Evolutionary conservation across 37 sponge, comb jelly and placozoan genomes (phyloP), one percentile per base, ranked within the genome.

Genomic region (Crambe crambe): DNA sequence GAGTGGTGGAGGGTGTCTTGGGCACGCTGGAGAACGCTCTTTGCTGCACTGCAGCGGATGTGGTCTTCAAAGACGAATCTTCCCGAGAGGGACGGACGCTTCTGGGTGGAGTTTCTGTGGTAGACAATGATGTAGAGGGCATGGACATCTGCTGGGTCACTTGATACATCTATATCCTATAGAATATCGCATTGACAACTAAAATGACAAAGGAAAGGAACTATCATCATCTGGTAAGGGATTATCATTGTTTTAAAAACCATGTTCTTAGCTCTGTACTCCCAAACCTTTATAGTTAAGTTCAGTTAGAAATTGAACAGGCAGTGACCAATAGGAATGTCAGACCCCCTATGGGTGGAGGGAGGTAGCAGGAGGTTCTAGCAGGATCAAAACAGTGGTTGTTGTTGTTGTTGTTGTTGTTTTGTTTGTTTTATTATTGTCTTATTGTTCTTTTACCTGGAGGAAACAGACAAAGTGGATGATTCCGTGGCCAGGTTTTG

Each of bases 21-120:
- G 68, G 73, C 76, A 17, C 83, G 80, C 42, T 68, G 85, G 20
- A 96, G 73, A n/a, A 84, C 51, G 58, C 81, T 74, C 58, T 76
- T 81, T 6, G 97, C 94, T 27, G 93, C 93, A n/a, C 85, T 29
- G 59, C 97, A 96, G 22, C 91, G 79, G 42, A 96, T 96, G 81
- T 92, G 93, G 57, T 96, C 97, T 15, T 87, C 81, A 77, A 96
- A 96, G 38, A 77, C 82, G 38, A 92, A 90, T 54, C 70, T 64
- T 1, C 82, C 83, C 35, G 94, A 80, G 63, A 90, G 79, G 38
- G 85, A 69, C 3, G 94, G 93, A 0, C 64, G 44, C 36, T 67
- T 80, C 20, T 74, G 78, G 31, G 70, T 10, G 30, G 42, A 41
- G 38, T 36, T 73, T 20, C 68, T 83, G 35, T 76, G 80, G 56